A percentile compares a stretch with the other conserved stretches of the same genome.
These are phyloP conservation scores for Bombus sylvicola DNA, from an alignment of 1,140 invertebrate species.

Conservation along the genomic window DNA sequence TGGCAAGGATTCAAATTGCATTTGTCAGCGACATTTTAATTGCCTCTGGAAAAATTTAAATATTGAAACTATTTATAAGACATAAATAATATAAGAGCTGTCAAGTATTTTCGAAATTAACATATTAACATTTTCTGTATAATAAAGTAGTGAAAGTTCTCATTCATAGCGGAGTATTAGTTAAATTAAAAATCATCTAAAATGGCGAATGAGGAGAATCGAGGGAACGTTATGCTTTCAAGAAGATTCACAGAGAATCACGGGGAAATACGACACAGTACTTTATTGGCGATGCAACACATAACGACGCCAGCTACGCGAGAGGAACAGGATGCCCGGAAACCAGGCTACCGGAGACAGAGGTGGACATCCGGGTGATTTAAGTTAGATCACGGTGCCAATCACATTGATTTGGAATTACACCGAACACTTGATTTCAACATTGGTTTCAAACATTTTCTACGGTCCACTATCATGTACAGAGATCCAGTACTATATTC, in stretches of 20 bases:
- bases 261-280: slow-evolving; percentile 76
- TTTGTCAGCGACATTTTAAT: background rate
- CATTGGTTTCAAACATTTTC: background rate
- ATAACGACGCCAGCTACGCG: slow-evolving; percentile 60
- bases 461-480: background rate
- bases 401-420: slow-evolving; percentile 24
- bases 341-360: slow-evolving; percentile 49
- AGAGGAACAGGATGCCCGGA: slow-evolving; percentile 18
- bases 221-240: slow-evolving; percentile 21
- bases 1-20: background rate
- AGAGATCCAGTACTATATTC: background rate
- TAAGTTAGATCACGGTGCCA: slow-evolving; percentile 40
- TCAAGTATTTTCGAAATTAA: background rate
- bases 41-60: background rate
- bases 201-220: background rate
- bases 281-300: slow-evolving; percentile 77
- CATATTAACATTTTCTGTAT: background rate
- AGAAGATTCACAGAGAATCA: slow-evolving; percentile 40
- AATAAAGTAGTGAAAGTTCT: background rate
- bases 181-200: background rate
- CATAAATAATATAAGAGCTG: background rate
- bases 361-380: slow-evolving; percentile 54
- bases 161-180: background rate
- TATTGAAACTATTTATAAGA: background rate
- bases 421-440: slow-evolving; percentile 6